Conservation (phyloP, 1,140 invertebrate genomes). For the Conopomorpha cramerella region DNA sequence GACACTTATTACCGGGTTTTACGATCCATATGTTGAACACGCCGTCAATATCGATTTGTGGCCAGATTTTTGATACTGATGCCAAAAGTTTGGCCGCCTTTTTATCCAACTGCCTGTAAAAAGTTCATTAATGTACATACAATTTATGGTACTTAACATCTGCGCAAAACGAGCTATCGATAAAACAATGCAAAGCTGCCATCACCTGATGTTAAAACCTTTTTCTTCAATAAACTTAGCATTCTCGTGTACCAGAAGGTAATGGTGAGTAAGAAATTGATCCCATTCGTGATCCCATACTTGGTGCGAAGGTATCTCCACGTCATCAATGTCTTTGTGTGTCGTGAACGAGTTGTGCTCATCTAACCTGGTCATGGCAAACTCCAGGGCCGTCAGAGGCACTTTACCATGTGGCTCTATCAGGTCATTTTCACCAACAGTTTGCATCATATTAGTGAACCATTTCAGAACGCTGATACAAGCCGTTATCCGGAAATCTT, state of each 20-base stretch:
- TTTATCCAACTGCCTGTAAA: slow-evolving; percentile 42
- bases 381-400: slow-evolving; percentile 75
- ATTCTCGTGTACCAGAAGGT: slow-evolving; percentile 70
- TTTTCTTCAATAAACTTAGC: slow-evolving; percentile 53
- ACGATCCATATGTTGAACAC: slow-evolving; percentile 91
- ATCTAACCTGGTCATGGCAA: slow-evolving; percentile 76
- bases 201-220: slow-evolving; percentile 31
- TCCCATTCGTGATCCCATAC: slow-evolving; percentile 87
- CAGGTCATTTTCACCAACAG: slow-evolving; percentile 60
- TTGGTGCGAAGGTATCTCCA: slow-evolving; percentile 61
- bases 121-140: not conserved
- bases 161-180: too few relatives aligned
- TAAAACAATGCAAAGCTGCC: slow-evolving; percentile 12
- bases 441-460: slow-evolving; percentile 66
- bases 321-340: slow-evolving; percentile 86
- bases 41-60: slow-evolving; percentile 83
- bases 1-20: slow-evolving; percentile 92
- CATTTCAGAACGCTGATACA: slow-evolving; percentile 83
- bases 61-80: slow-evolving; percentile 64
- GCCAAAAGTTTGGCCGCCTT: slow-evolving; percentile 43
- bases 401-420: slow-evolving; percentile 67
- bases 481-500: slow-evolving; percentile 87
- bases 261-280: slow-evolving; percentile 78
- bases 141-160: too few relatives aligned
- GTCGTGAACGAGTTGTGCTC: slow-evolving; percentile 76